Evolutionary conservation across 2,888 invertebrate genomes (phyloP), one percentile per base, ranked within the genome.

Genomic region (Eucera pruinosa): DNA sequence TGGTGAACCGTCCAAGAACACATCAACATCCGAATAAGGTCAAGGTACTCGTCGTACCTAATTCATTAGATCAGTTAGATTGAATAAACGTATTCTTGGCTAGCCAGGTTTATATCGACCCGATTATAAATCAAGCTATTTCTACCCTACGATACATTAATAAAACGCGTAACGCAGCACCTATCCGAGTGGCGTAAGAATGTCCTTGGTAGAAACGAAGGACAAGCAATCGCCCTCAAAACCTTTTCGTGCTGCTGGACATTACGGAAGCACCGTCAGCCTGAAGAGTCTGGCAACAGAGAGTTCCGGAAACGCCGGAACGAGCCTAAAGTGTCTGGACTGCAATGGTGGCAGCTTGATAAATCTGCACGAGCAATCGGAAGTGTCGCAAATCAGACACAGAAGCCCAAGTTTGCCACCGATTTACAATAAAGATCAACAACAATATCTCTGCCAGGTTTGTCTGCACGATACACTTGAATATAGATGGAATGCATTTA

Each of bases 401-500:
- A 93, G 95, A 68, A 95, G 95, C 89, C 96, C 96, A 27, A 96
- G 95, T 86, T 91, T 96, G 73, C 96, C 96, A 4, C 95, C 95
- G 0, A 96, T 96, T 79, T 91, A 94, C 91, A 87, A 92, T 92
- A 91, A 89, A 78, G 89, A 91, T 7, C 86, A 90, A 86, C 80
- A 93, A 89, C 90, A 91, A 7, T 93, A 93, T 43, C 67, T 80
- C 5, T 74, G 52, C n/a, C 93, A 93, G 83, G 93, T 93, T 81
- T 20, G 65, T 65, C 5, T 2, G n/a, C 4, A 13, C 13, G 23
- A 41, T 50, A 36, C 27, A 23, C 1, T 41, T 36, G 33, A 36
- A 1, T 13, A 13, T 2, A 36, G 6, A n/a, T n/a, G n/a, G 36
- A 36, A 36, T 36, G 11, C 36, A 5, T 9, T 9, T 36, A 2